Evolutionary conservation across 1,140 invertebrate genomes (phyloP), one percentile per base, ranked within the genome.

Genomic region (Cyphomyrmex costatus): DNA sequence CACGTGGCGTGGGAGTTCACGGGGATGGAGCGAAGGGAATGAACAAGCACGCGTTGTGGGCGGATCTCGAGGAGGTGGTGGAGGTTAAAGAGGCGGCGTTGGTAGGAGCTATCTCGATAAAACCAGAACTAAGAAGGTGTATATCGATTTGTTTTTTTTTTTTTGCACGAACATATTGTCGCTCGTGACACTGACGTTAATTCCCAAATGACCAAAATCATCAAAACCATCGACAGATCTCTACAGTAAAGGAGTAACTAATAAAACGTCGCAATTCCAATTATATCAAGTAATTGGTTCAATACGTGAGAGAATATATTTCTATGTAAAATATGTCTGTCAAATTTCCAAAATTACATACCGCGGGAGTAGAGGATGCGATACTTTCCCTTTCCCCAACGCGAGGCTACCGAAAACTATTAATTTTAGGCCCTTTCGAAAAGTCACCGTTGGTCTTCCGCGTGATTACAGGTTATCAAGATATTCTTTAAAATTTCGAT

Each of bases 71-170:
- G 91, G 78, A 93, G 91, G 92, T 93, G 90, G 94, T 94, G 94
- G 94, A 95, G 92, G 94, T 93, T 93, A 92, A 94, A 89, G 92
- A 94, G 94, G 93, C 93, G 94, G 93, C 82, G 91, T 91, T 92
- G 92, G 91, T 90, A 93, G 92, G 91, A 90, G 91, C 89, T 89
- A 90, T 68, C 87, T 90, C 77, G 87, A 91, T 90, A 90, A 90
- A 92, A 91, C 82, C 88, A 92, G 89, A 92, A 91, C 87, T 91
- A 88, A 88, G 68, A 91, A 88, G 46, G 66, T n/a, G n/a, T 74
- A 71, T 53, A 76, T 10, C 49, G 56, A 90, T 63, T 76, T 66
- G 19, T 66, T 21, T 21, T 24, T 68, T 78, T n/a, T 68, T n/a
- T 68, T 78, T 68, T 24, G 3, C 10, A 6, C 30, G 14, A 61